Conservation (phyloP, 2,797 vertebrate genomes). For the Oryzias sinensis region DNA sequence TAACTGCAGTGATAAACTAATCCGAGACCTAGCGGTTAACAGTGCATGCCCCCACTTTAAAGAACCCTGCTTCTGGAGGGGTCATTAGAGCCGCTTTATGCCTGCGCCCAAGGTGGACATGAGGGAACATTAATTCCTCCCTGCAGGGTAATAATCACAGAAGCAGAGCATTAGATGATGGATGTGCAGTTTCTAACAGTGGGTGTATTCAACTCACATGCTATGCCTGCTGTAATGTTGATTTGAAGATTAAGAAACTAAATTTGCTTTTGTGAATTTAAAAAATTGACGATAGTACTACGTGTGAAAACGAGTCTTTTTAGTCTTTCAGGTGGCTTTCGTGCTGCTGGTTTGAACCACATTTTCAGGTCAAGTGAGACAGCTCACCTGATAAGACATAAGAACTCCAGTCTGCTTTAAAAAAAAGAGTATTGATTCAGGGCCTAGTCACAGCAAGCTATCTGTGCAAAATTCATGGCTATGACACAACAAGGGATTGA, state of each 20-base stretch:
- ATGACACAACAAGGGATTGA: no score
- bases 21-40: constrained; percentile 66
- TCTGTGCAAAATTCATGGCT: no score
- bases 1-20: constrained; percentile 37
- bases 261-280: background rate
- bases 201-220: constrained; percentile 12
- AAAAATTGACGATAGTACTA: no score
- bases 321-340: no score
- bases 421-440: no score
- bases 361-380: no score
- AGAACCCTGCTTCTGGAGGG: constrained; percentile 23
- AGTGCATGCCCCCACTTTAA: constrained; percentile 50
- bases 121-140: constrained; percentile 47
- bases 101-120: constrained; percentile 17
- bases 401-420: no score
- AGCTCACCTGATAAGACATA: no score
- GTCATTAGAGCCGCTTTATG: constrained; percentile 22
- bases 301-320: no score
- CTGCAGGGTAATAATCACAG: constrained; percentile 36
- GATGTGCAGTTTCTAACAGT: constrained; percentile 26
- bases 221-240: constrained; percentile 2
- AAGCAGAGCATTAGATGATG: constrained; percentile 39
- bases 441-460: no score
- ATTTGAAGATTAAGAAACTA: background rate
- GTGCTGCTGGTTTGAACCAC: no score